These are phyloP conservation scores for Rhineura floridana DNA, from an alignment of 2,113 vertebrate species.

Conservation along the genomic window DNA sequence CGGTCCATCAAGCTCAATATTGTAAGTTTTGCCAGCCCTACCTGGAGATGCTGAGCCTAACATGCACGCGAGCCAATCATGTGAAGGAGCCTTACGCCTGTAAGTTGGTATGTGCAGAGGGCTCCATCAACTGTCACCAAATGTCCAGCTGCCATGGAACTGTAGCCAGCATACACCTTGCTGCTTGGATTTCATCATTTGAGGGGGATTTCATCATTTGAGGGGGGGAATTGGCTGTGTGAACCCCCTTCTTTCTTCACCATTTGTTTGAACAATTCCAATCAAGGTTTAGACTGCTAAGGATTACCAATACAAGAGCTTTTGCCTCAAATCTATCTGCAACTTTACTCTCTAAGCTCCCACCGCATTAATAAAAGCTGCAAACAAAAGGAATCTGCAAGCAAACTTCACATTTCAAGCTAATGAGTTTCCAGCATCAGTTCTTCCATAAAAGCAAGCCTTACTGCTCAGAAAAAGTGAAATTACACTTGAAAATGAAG, in stretches of 20 bases:
- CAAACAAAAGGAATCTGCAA: neutral
- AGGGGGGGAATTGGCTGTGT: too few relatives aligned
- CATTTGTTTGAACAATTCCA: neutral
- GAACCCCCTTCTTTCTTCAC: neutral
- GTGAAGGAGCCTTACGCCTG: too few relatives aligned
- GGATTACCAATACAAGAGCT: neutral
- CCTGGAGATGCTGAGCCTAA: too few relatives aligned
- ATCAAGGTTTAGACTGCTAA: neutral
- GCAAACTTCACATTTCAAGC: neutral
- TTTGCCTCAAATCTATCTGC: too few relatives aligned
- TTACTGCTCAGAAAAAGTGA: neutral
- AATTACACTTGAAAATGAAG: neutral
- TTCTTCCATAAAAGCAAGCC: neutral
- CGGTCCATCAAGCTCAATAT: too few relatives aligned
- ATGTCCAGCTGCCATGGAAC: neutral
- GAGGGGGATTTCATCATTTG: too few relatives aligned
- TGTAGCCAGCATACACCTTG: neutral
- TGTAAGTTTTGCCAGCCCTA: too few relatives aligned
- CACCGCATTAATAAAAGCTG: neutral
- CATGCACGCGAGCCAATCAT: too few relatives aligned
- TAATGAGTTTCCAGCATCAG: too few relatives aligned
- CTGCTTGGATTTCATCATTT: neutral
- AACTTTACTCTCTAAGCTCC: neutral
- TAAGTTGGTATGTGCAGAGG: too few relatives aligned
- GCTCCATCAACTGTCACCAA: neutral